Base-by-base conservation (phyloP, 2,797 vertebrate genomes). In the Sphenodon punctatus region DNA sequence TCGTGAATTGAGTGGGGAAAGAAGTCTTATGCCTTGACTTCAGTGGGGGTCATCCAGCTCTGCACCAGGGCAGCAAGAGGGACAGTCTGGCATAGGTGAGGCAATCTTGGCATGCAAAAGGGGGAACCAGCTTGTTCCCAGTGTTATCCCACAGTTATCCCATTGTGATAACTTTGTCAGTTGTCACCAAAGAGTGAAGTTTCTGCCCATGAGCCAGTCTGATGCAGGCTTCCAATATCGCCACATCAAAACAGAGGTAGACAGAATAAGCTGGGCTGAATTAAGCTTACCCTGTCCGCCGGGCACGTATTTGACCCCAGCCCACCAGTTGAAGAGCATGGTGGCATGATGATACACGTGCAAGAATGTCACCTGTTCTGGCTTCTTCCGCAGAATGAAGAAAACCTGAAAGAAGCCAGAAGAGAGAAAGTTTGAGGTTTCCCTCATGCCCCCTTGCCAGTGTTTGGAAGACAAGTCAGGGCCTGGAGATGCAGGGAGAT, bases 201-300 rank as follows among this genome's bases (percentile, higher is more conserved):
- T n/a, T n/a, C n/a, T n/a, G n/a, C n/a, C n/a, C n/a, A n/a, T n/a
- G n/a, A n/a, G n/a, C n/a, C n/a, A n/a, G n/a, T n/a, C n/a, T n/a
- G n/a, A n/a, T n/a, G n/a, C n/a, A n/a, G n/a, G n/a, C n/a, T n/a
- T n/a, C n/a, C n/a, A n/a, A n/a, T n/a, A n/a, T n/a, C n/a, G n/a
- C n/a, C n/a, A n/a, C n/a, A n/a, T n/a, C n/a, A n/a, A 11, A 67
- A n/a, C 60, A 46, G 73, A 10, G 51, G 8, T 19, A 27, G 16
- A 53, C 27, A 10, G 51, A n/a, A n/a, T n/a, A n/a, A n/a, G n/a
- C n/a, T n/a, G n/a, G n/a, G n/a, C n/a, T n/a, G n/a, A n/a, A n/a
- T n/a, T n/a, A n/a, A 63, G 42, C 87, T 90, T 92, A 95, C 95
- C 95, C 89, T 95, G 93, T 43, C 92, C 93, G 76, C 91, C 94